phyloP scores from a whole-genome alignment of 2,888 invertebrate genomes.

The Eutolmus rufibarbis region DNA sequence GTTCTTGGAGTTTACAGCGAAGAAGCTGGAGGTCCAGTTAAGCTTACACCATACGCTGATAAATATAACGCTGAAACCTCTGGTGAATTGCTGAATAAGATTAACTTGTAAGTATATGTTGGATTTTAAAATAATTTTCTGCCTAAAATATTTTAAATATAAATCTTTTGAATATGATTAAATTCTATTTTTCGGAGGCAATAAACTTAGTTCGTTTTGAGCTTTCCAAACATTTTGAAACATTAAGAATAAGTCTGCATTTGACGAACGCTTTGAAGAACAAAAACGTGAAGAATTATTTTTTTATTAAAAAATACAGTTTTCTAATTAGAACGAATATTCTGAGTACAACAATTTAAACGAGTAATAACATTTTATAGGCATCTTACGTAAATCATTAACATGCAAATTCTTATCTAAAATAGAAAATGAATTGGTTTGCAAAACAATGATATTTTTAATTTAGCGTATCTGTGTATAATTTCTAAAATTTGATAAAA shows the following conservation, averaged over 20 bases:
- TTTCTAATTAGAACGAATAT: background rate
- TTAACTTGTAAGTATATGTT: constrained; percentile 44
- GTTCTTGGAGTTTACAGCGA: constrained; percentile 47
- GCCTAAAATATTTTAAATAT: background rate
- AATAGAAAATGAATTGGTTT: background rate
- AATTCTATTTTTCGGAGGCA: background rate
- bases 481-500: background rate
- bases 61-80: constrained; percentile 45
- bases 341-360: background rate
- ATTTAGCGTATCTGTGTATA: background rate
- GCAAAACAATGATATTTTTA: background rate
- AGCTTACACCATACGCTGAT: constrained; percentile 45
- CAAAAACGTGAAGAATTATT: too few species aligned
- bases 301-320: background rate
- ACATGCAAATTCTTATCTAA: background rate
- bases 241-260: too few species aligned
- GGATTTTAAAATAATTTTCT: background rate
- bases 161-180: background rate
- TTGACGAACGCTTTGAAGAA: too few species aligned
- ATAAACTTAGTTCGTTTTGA: background rate
- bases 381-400: background rate
- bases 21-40: constrained; percentile 35
- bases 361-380: background rate
- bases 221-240: too few species aligned
- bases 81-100: constrained; percentile 46